Evolutionary conservation across 2,113 vertebrate genomes (phyloP).

Genomic region (Notechis scutatus): DNA sequence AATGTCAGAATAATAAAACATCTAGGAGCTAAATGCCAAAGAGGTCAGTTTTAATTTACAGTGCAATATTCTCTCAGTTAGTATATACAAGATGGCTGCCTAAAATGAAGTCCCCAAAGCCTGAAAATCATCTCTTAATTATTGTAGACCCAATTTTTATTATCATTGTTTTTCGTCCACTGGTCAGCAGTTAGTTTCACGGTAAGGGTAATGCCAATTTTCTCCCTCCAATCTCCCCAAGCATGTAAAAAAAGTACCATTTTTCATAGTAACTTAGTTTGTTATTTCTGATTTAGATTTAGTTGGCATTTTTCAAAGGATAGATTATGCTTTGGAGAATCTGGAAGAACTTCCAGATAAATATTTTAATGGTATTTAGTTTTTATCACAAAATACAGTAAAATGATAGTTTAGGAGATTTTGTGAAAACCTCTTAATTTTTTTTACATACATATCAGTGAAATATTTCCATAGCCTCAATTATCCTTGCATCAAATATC

Average conservation of each 20-base stretch:
- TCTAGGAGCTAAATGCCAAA: constrained; percentile 38
- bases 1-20: constrained; percentile 55
- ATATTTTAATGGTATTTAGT: background rate
- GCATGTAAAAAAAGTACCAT: background rate
- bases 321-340: background rate
- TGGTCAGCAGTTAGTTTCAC: background rate
- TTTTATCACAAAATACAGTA: background rate
- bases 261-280: background rate
- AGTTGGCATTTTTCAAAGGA: background rate
- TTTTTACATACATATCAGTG: constrained; percentile 1
- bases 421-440: background rate
- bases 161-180: constrained; percentile 8
- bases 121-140: constrained; percentile 45
- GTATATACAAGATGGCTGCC: constrained; percentile 38
- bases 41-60: constrained; percentile 58
- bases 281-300: background rate
- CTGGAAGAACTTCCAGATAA: background rate
- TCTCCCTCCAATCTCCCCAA: background rate
- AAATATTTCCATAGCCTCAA: background rate
- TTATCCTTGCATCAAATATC: background rate
- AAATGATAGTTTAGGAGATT: background rate
- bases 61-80: constrained; percentile 39
- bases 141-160: constrained; percentile 37
- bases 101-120: constrained; percentile 42
- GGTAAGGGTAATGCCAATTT: background rate